Conservation (phyloP, 2,888 invertebrate genomes). For the Priocnemis perturbator region DNA sequence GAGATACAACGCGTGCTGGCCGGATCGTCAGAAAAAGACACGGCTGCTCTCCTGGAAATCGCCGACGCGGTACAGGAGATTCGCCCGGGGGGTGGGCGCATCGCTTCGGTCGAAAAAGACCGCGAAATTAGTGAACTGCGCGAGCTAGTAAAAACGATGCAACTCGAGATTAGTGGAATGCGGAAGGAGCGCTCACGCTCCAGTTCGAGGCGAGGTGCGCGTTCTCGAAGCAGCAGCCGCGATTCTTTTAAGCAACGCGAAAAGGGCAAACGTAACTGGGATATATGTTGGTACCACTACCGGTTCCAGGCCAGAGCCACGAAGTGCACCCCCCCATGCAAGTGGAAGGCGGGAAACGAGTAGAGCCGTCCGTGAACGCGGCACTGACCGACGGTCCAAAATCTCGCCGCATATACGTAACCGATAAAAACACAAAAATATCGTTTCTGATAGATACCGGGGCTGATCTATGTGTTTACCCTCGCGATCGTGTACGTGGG, state of each 20-base stretch:
- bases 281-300: conserved; percentile 18
- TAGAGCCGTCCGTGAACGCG: conserved; percentile 12
- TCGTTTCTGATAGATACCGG: conserved; percentile 37
- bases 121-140: neutral
- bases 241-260: too few species aligned
- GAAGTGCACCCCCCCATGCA: conserved; percentile 14
- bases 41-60: neutral
- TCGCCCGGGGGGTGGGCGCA: neutral
- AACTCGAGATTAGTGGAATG: neutral
- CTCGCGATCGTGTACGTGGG: conserved; percentile 5
- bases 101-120: neutral
- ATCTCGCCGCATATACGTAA: conserved; percentile 24
- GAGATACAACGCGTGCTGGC: neutral
- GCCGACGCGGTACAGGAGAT: conserved; percentile 4
- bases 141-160: neutral
- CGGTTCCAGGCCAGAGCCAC: conserved; percentile 5
- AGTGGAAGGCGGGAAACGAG: conserved; percentile 23
- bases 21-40: neutral
- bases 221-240: too few species aligned
- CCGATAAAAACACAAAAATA: neutral
- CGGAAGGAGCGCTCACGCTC: neutral
- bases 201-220: too few species aligned
- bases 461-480: conserved; percentile 37
- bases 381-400: conserved; percentile 16
- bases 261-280: too few species aligned